A percentile compares a stretch with the other conserved stretches of the same genome.
Conservation (phyloP, 1,140 invertebrate species). For the Lasioglossum albipes region DNA sequence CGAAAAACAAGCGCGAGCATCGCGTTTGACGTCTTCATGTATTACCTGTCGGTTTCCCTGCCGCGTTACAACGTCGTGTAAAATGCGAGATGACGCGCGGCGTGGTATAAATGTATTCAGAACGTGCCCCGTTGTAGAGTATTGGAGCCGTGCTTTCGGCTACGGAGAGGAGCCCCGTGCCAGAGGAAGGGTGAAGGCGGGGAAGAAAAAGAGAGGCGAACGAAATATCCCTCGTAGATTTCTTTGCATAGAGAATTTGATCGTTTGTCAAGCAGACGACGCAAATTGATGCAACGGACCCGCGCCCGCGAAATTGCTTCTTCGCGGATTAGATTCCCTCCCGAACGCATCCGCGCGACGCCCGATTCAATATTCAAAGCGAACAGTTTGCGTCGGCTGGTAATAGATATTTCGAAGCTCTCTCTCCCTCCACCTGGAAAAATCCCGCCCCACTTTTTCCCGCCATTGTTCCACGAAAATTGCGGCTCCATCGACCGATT, state of each 20-base stretch:
- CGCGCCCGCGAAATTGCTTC: slow-evolving; percentile 72
- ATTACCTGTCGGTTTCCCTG: slow-evolving; percentile 77
- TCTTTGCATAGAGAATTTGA: slow-evolving; percentile 74
- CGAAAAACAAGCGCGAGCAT: slow-evolving; percentile 40
- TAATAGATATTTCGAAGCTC: slow-evolving; percentile 14
- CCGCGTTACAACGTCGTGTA: slow-evolving; percentile 69
- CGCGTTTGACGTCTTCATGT: slow-evolving; percentile 71
- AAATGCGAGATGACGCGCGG: slow-evolving; percentile 64
- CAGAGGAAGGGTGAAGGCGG: slow-evolving; percentile 6
- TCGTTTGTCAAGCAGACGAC: slow-evolving; percentile 79
- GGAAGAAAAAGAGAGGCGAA: slow-evolving; percentile 1
- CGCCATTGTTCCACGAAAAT: background rate
- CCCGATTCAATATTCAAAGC: slow-evolving; percentile 27
- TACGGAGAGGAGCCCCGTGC: slow-evolving; percentile 28
- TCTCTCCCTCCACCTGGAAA: background rate
- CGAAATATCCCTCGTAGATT: slow-evolving; percentile 64
- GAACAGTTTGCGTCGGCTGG: slow-evolving; percentile 3
- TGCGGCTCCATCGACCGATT: background rate
- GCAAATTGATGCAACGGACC: slow-evolving; percentile 70
- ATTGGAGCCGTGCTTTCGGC: slow-evolving; percentile 32
- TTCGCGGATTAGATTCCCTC: slow-evolving; percentile 52
- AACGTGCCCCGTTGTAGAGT: slow-evolving; percentile 56
- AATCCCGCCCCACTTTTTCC: background rate
- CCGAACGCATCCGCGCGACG: background rate
- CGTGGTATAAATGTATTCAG: slow-evolving; percentile 73